Evolutionary conservation across 2,888 invertebrate genomes (phyloP).

Genomic region (Adineta ricciae): DNA sequence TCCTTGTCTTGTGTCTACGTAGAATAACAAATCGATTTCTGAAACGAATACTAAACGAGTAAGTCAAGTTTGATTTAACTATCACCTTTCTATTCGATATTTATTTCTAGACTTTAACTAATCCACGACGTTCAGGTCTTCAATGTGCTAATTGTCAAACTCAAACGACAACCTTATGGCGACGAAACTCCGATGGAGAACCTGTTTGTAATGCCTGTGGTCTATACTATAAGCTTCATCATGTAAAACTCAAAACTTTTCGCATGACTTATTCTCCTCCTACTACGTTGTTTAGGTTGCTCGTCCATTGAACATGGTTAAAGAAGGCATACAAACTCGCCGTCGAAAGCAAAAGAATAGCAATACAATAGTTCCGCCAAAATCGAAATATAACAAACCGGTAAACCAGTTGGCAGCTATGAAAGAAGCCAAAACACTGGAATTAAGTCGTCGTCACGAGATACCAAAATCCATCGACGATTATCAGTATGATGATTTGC

Average conservation of each 20-base stretch:
- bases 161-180: slow-evolving; percentile 82
- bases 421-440: not conserved
- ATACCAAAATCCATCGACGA: not conserved
- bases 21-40: not conserved
- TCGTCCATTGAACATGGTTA: slow-evolving; percentile 11
- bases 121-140: slow-evolving; percentile 55
- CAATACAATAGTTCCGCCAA: not conserved
- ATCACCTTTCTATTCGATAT: not conserved
- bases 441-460: not conserved
- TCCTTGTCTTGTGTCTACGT: not conserved
- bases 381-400: not conserved
- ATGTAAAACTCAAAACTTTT: slow-evolving; percentile 42
- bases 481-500: not conserved
- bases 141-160: slow-evolving; percentile 87
- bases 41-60: not conserved
- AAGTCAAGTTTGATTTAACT: not conserved
- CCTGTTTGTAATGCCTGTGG: slow-evolving; percentile 98
- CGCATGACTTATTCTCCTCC: not conserved
- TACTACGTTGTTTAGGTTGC: not conserved
- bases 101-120: not conserved
- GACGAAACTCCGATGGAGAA: slow-evolving; percentile 81
- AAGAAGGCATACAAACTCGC: not conserved
- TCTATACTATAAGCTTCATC: slow-evolving; percentile 85
- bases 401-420: not conserved
- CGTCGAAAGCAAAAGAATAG: not conserved